Evolutionary conservation across 1,140 invertebrate genomes (phyloP).

Genomic region (Prorops nasuta): DNA sequence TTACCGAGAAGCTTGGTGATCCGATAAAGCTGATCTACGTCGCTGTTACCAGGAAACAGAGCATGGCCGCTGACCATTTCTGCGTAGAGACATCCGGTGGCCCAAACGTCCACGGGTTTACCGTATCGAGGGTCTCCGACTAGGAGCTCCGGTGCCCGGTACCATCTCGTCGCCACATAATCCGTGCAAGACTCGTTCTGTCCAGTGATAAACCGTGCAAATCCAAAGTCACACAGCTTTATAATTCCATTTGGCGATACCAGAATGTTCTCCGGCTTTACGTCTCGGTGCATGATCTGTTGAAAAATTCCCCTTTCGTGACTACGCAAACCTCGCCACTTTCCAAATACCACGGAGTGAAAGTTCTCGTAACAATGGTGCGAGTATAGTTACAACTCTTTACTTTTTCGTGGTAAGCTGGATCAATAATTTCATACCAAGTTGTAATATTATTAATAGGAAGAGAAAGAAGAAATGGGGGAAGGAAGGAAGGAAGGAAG

Average conservation of each 20-base stretch:
- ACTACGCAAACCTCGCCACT: no score
- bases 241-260: constrained; percentile 78
- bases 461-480: no score
- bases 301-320: not conserved
- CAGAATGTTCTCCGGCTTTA: constrained; percentile 90
- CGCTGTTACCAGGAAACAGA: constrained; percentile 85
- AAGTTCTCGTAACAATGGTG: no score
- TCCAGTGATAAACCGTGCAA: constrained; percentile 69
- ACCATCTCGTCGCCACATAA: constrained; percentile 85
- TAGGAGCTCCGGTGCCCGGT: constrained; percentile 80
- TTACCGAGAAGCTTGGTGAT: constrained; percentile 75
- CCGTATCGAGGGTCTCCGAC: constrained; percentile 73
- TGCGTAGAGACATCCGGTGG: constrained; percentile 80
- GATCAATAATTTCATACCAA: no score
- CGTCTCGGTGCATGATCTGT: constrained; percentile 86
- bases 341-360: no score
- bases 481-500: no score
- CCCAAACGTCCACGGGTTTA: constrained; percentile 86
- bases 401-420: no score
- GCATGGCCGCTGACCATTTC: constrained; percentile 85
- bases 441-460: no score
- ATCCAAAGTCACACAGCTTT: constrained; percentile 88
- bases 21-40: constrained; percentile 86
- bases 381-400: no score
- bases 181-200: constrained; percentile 75